phyloP scores from a whole-genome alignment of 2,888 invertebrate genomes.

The Cataglyphis rosenhaueri region DNA sequence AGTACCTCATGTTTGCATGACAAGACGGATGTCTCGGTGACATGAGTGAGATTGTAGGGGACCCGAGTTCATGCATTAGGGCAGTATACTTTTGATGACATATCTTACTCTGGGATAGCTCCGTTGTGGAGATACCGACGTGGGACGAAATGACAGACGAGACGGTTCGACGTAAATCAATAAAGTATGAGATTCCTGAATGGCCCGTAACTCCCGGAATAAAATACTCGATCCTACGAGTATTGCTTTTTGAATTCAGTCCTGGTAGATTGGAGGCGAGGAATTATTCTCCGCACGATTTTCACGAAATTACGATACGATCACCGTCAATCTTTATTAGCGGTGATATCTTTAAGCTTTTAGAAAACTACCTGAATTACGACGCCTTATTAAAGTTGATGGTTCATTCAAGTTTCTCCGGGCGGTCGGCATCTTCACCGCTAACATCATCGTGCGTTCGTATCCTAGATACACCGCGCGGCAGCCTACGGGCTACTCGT shows the following conservation, averaged over 20 bases:
- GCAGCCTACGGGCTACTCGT: constrained; percentile 30
- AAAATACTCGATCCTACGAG: constrained; percentile 7
- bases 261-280: not conserved
- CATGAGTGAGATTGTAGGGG: constrained; percentile 63
- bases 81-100: constrained; percentile 68
- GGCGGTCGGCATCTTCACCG: constrained; percentile 27
- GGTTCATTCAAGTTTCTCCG: constrained; percentile 21
- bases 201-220: constrained; percentile 49
- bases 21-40: constrained; percentile 64
- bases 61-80: constrained; percentile 66
- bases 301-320: not conserved
- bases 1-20: constrained; percentile 46
- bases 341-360: not conserved
- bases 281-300: not conserved
- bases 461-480: not conserved
- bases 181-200: constrained; percentile 56
- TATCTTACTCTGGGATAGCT: constrained; percentile 60
- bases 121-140: constrained; percentile 54
- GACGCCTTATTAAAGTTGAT: constrained; percentile 19
- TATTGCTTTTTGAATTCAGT: not conserved
- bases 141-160: constrained; percentile 49
- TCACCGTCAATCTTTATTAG: not conserved
- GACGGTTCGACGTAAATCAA: constrained; percentile 69
- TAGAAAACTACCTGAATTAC: constrained; percentile 8
- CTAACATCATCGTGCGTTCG: not conserved